A percentile compares a stretch with the other conserved stretches of the same genome.
Evolutionary conservation across 2,797 vertebrate genomes (phyloP).

Genomic region (Falco columbarius): DNA sequence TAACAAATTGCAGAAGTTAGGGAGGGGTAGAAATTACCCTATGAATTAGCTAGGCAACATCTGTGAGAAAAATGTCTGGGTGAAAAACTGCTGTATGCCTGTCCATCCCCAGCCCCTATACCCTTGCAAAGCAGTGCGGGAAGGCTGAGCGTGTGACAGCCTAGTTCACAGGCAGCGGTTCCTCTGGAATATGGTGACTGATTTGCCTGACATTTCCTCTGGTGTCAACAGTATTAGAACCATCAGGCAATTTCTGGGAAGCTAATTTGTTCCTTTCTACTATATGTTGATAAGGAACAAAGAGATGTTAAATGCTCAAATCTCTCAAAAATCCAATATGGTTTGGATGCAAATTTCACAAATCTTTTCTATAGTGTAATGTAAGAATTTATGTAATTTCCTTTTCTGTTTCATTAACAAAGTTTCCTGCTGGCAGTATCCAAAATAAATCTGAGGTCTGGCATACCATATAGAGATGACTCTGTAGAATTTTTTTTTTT

Average conservation of each 20-base stretch:
- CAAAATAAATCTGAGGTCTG: constrained; percentile 15
- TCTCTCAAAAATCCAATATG: background rate
- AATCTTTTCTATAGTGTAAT: background rate
- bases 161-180: constrained; percentile 19
- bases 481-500: background rate
- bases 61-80: background rate
- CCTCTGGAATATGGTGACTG: constrained; percentile 27
- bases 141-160: background rate
- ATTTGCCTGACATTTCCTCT: constrained; percentile 43
- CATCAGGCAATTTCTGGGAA: constrained; percentile 27
- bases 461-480: background rate
- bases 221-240: background rate
- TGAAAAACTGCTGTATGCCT: background rate
- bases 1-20: background rate
- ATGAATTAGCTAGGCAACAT: background rate
- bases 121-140: background rate
- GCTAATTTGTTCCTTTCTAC: constrained; percentile 20
- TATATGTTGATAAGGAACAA: constrained; percentile 18
- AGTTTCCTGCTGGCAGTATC: background rate
- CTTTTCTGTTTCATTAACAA: background rate
- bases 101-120: background rate
- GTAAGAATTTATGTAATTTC: background rate
- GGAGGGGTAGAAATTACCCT: background rate
- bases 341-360: constrained; percentile 1
- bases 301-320: background rate